Base-by-base conservation (phyloP, 2,113 vertebrate genomes). In the Zosterops borbonicus region DNA sequence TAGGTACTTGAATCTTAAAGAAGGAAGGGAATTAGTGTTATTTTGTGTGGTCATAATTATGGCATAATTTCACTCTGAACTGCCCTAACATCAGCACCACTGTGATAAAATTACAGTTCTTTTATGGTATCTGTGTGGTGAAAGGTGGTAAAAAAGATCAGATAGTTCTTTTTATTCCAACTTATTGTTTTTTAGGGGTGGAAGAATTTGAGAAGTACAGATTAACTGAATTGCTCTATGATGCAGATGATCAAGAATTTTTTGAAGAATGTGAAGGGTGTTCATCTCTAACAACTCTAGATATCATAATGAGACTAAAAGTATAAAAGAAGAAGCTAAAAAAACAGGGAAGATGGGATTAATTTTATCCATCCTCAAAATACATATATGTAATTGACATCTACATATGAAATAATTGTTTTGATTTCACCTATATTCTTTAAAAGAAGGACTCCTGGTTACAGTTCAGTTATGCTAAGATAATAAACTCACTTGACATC, bases 1-100 rank as follows among this genome's bases (percentile, higher is more conserved):
- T 83, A 85, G 70, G 35, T 90, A 90, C 85, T 33, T 67, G 77
- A 94, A 94, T 85, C 41, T 22, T 92, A 74, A 27, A 88, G 64
- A 83, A 53, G 10, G 9, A 59, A 21, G 2, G 44, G 42, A 90
- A 82, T 87, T n/a, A 63, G 25, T 71, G 4, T 29, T 81, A 55
- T 65, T 90, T 94, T 92, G 14, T 59, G 39, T 50, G 18, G 4
- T 69, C 10, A 69, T 88, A 88, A 86, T 83, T 77, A 52, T 14
- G 4, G 14, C 16, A 59, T 50, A 85, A 69, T 86, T 91, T 95
- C 17, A 59, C 39, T 9, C 6, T 79, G 67, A 63, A 63, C 22
- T 87, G 39, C 37, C 15, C 28, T 21, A 91, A 14, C 8, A 76
- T 64, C 41, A 76, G 15, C 25, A 39, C 5, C 19, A 7, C 25